Evolutionary conservation across 2,888 invertebrate species (phyloP).

Genomic region (Prenolepis imparis): DNA sequence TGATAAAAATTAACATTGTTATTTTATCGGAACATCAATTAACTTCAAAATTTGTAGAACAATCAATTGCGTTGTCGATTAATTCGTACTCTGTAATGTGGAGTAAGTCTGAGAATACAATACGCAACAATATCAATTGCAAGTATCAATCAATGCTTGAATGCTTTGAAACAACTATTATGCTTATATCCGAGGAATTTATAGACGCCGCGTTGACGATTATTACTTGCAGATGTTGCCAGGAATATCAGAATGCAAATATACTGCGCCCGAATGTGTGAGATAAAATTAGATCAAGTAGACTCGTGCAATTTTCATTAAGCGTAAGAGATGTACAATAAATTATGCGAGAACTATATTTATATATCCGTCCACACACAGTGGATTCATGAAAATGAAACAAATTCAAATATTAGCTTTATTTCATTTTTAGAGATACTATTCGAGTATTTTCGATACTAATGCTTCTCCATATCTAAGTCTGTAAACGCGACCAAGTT

Average conservation of each 20-base stretch:
- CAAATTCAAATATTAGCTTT: not conserved
- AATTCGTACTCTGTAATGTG: not conserved
- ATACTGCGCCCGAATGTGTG: constrained; percentile 10
- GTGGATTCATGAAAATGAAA: constrained; percentile 2
- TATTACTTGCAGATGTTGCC: constrained; percentile 53
- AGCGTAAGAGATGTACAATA: constrained; percentile 1
- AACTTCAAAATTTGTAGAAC: not conserved
- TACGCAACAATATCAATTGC: not conserved
- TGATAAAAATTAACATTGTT: not conserved
- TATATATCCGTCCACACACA: not conserved
- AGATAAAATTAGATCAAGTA: constrained; percentile 34
- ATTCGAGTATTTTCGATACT: not conserved
- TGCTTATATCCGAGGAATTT: constrained; percentile 37
- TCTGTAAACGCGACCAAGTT: not conserved
- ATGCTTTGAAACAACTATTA: not conserved
- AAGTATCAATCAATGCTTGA: constrained; percentile 16
- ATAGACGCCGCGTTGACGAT: constrained; percentile 26
- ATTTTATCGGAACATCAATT: not conserved
- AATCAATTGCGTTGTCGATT: not conserved
- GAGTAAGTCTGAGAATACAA: not conserved
- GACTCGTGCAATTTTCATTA: constrained; percentile 41
- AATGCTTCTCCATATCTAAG: not conserved
- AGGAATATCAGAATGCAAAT: constrained; percentile 51
- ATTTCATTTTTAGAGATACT: constrained; percentile 10
- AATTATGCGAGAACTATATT: constrained; percentile 19